These are phyloP conservation scores for Diabrotica balteata DNA, from an alignment of 2,888 invertebrate genomes.

Conservation along the genomic window DNA sequence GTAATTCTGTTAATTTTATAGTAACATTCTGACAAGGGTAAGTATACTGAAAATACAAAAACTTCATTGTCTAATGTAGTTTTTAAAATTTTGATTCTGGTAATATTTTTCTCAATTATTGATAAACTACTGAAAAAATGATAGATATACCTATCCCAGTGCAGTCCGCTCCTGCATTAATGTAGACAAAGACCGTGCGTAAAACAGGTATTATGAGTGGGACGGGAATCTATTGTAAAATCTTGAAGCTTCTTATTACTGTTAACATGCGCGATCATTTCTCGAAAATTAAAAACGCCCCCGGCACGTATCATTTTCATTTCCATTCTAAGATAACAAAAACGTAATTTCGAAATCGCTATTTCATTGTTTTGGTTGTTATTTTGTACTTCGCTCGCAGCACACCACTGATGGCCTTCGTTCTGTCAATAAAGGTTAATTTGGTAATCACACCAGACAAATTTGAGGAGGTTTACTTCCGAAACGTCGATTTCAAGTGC, in stretches of 20 bases:
- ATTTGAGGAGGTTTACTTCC: too few species aligned
- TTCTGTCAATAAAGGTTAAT: conserved; percentile 6
- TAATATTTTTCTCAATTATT: too few species aligned
- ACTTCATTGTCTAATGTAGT: too few species aligned
- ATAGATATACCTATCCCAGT: too few species aligned
- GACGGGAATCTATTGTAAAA: conserved; percentile 52
- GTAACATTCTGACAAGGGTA: too few species aligned
- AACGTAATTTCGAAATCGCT: conserved; percentile 61
- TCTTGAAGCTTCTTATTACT: conserved; percentile 58
- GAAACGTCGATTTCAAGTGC: too few species aligned
- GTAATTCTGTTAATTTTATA: too few species aligned
- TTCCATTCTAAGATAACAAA: conserved; percentile 58
- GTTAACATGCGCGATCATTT: conserved; percentile 59
- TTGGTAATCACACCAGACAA: neutral
- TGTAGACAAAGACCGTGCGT: conserved; percentile 36
- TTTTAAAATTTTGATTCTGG: too few species aligned
- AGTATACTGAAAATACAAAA: too few species aligned
- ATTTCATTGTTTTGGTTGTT: conserved; percentile 59
- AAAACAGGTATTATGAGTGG: conserved; percentile 48
- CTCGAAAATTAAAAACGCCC: conserved; percentile 61
- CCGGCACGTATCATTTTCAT: conserved; percentile 60
- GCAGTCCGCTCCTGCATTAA: conserved; percentile 24
- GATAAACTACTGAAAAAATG: too few species aligned
- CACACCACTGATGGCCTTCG: neutral
- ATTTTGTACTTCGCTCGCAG: conserved; percentile 42